Base-by-base conservation (phyloP, 2,888 invertebrate species). In the Hanleya hanleyi region DNA sequence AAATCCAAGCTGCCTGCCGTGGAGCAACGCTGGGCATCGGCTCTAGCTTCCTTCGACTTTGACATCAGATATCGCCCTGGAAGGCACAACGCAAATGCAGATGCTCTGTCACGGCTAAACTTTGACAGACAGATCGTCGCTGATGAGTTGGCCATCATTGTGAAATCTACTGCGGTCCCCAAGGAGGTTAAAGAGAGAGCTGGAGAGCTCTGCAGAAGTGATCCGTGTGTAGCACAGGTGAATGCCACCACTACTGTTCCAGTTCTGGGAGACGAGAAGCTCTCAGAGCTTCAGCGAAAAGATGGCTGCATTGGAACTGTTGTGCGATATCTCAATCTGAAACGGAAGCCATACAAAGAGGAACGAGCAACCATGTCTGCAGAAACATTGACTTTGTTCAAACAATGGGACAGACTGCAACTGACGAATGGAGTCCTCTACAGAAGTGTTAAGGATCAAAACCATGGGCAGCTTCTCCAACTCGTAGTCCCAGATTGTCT, bases 11-110 rank as follows among this genome's bases (percentile, higher is more conserved):
- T 74, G 5, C 50, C 64, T 26, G 74, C 74, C 6, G 64, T 64
- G 9, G 74, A 74, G 49, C 70, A 74, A 29, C 57, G 74, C 6
- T 74, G 70, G 74, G 22, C 32, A 26, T 64, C 74, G 12, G 70
- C 69, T 22, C 33, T 74, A 33, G 74, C 74, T 6, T 38, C 38
- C 26, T 74, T 70, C 29, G 57, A 74, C 18, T 68, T 68, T 68
- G 36, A 50, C 18, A 9, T 68, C 22, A 22, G 29, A 26, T 73
- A 73, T 49, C 65, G 69, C n/a, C 22, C 73, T 4, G 69, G 73
- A 26, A 65, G 65, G 38, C 26, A 41, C 1, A 73, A 73, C 22
- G 18, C 26, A n/a, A 65, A 64, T 26, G 73, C 73, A 22, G 70
- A 73, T 57, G 57, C 67, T 4, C 32, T 73, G 22, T 70, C 66